A percentile compares a stretch with the other conserved stretches of the same genome.
Evolutionary conservation across 2,113 vertebrate species (phyloP).

Genomic region (Phrynosoma platyrhinos): DNA sequence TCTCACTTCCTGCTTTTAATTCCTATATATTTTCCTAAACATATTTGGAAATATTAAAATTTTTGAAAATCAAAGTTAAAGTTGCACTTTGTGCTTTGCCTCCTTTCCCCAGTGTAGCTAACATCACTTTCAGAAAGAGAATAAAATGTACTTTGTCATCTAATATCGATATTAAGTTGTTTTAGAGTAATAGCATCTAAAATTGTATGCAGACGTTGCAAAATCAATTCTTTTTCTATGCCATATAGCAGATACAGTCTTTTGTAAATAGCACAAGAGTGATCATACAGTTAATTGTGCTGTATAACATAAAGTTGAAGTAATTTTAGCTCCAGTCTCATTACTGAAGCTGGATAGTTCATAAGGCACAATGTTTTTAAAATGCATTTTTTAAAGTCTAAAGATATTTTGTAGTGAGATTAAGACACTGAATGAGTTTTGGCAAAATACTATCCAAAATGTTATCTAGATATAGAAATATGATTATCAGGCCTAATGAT

Average conservation of each 20-base stretch:
- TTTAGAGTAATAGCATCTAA: constrained; percentile 54
- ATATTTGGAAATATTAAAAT: constrained; percentile 46
- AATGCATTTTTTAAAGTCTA: constrained; percentile 13
- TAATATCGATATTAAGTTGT: constrained; percentile 47
- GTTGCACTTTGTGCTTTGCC: constrained; percentile 9
- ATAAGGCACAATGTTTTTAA: constrained; percentile 14
- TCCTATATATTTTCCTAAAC: constrained; percentile 34
- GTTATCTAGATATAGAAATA: constrained; percentile 22
- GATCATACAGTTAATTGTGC: constrained; percentile 41
- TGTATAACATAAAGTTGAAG: constrained; percentile 23
- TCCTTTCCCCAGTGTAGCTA: constrained; percentile 29
- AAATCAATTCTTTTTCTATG: constrained; percentile 49
- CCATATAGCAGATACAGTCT: constrained; percentile 15
- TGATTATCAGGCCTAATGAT: constrained; percentile 11
- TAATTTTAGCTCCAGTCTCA: constrained; percentile 22
- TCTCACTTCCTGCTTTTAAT: background rate
- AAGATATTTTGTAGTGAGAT: constrained; percentile 34
- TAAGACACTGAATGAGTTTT: constrained; percentile 21
- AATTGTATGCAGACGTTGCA: constrained; percentile 49
- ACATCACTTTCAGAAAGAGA: constrained; percentile 51
- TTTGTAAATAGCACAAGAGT: constrained; percentile 43
- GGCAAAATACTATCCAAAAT: constrained; percentile 10
- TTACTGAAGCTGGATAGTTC: constrained; percentile 26
- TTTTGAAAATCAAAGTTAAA: constrained; percentile 58
- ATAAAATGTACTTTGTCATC: constrained; percentile 17